A percentile compares a stretch with the other conserved stretches of the same genome.
phyloP scores from a whole-genome alignment of 1,140 invertebrate genomes.

The Drosophila seguyi region DNA sequence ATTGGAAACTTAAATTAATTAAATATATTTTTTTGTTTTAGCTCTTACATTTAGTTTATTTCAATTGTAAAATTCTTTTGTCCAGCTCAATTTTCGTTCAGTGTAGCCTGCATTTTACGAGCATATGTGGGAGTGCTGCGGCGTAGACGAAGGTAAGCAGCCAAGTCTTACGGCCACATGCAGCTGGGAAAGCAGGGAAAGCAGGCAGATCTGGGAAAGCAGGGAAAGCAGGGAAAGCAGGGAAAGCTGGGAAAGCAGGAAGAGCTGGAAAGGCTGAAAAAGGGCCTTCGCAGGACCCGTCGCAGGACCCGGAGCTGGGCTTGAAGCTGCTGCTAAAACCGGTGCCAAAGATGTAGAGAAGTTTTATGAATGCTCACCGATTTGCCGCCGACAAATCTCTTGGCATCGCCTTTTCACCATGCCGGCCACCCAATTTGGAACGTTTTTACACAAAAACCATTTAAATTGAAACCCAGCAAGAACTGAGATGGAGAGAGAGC shows the following conservation, averaged over 20 bases:
- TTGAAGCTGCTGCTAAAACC: neutral
- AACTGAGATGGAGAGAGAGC: neutral
- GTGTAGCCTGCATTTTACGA: conserved; percentile 42
- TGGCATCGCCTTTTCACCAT: conserved; percentile 42
- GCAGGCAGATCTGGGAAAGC: conserved; percentile 8
- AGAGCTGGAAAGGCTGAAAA: conserved; percentile 2
- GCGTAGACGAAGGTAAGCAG: conserved; percentile 28
- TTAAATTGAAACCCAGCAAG: conserved; percentile 45
- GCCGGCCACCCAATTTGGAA: conserved; percentile 30
- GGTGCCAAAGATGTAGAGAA: conserved; percentile 21
- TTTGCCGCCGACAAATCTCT: conserved; percentile 51
- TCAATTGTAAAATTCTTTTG: neutral
- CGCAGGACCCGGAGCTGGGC: neutral
- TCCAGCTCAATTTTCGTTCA: neutral
- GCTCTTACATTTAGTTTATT: neutral
- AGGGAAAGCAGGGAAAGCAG: too few relatives aligned
- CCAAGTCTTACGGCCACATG: conserved; percentile 29
- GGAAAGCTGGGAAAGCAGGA: conserved; percentile 8
- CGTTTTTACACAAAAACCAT: conserved; percentile 48
- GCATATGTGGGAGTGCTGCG: conserved; percentile 24
- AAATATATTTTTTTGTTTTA: too few relatives aligned
- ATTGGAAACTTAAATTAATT: too few relatives aligned
- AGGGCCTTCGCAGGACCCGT: too few relatives aligned
- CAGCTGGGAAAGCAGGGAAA: conserved; percentile 17
- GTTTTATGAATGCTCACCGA: conserved; percentile 60